Base-by-base conservation (phyloP, 1,140 invertebrate genomes). In the Carcinoscorpius rotundicauda region DNA sequence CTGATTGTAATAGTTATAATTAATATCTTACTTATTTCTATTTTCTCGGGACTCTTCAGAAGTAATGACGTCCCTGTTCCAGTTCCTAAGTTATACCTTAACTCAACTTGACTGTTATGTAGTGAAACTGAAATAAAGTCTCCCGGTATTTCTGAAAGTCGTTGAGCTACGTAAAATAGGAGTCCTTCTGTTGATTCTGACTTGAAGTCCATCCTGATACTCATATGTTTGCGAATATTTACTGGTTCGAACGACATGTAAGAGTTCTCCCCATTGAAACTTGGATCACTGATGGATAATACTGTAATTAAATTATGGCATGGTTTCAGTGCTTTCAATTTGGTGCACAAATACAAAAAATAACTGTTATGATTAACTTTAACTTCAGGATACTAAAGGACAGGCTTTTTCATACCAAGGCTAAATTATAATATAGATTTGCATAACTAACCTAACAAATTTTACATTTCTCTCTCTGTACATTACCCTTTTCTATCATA, bases 241-340 rank as follows among this genome's bases (percentile, higher is more conserved):
- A 62, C 49, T 29, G 60, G 52, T 51, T 52, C 11, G 10, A 60
- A 62, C 3, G 63, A 64, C 50, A 68, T 64, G 8, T 56, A 68
- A 29, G 66, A 68, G 29, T 61, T 65, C 6, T 53, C 51, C 5
- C 66, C 66, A 65, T 65, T 60, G 60, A 68, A 68, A 49, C 62
- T 52, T 51, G 66, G 66, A 63, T 68, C 66, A 61, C 60, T 68
- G 4, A 68, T 63, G n/a, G 61, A 51, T 49, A 68, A 56, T 64
- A 53, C 66, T 68, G 11, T 11, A 63, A 68, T 55, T 51, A 53
- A 64, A 48, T 29, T 8, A 9, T 29, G 29, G 29, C 29, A 29
- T 29, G 29, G 29, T 29, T 29, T 29, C 29, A 29, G 29, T 29
- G 29, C 29, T 29, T 29, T 29, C 29, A 29, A 29, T 29, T 29